Conservation (phyloP, 2,797 vertebrate genomes). For the Heliangelus exortis region DNA sequence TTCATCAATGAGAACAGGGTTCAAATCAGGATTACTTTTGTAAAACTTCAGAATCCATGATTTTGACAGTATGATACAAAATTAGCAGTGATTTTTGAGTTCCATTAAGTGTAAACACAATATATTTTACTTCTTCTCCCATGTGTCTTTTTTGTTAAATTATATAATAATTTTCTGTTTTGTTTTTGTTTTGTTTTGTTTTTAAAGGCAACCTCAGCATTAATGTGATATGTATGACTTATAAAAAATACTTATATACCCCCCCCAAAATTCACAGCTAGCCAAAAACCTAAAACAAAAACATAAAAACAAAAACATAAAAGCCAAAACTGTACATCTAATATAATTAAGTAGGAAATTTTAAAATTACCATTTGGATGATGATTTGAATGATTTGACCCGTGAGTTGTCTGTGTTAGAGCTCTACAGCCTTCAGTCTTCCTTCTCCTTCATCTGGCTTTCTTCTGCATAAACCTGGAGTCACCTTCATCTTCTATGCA, state of each 20-base stretch:
- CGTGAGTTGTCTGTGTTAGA: background rate
- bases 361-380: background rate
- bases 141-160: background rate
- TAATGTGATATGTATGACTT: background rate
- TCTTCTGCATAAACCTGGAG: background rate
- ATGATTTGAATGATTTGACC: background rate
- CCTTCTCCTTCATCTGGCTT: background rate
- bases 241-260: background rate
- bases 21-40: background rate
- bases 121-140: background rate
- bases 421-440: background rate
- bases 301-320: too few relatives aligned
- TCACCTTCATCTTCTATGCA: background rate
- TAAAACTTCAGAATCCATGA: background rate
- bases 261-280: background rate
- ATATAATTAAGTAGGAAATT: background rate
- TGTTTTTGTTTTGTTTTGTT: background rate
- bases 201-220: background rate
- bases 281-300: background rate
- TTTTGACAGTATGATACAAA: background rate
- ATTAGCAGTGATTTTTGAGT: background rate
- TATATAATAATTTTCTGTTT: background rate
- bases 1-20: background rate
- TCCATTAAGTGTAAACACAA: background rate
- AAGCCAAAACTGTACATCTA: background rate